Evolutionary conservation across 1,140 invertebrate genomes (phyloP), one percentile per base, ranked within the genome.

Genomic region (Anastatus disparis): DNA sequence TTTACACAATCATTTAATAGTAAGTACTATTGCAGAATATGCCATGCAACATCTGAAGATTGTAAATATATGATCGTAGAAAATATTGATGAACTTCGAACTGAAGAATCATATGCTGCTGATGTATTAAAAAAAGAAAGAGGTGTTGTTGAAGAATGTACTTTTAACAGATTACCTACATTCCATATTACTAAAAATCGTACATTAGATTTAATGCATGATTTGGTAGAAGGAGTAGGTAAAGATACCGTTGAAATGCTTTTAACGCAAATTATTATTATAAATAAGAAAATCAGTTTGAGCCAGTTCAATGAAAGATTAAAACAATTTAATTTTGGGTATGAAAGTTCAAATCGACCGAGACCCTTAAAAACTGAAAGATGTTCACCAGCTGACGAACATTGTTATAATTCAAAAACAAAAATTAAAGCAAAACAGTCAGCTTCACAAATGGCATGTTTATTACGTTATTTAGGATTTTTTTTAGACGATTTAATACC

Each of bases 401-500:
- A 35, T 35, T 6, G 31, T 6, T 10, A 35, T 6, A 35, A 35
- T 3, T 2, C 20, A 50, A 7, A 50, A 50, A 50, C 46, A 12
- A 58, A 40, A 40, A 12, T 58, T 22, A 58, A 40, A 58, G 2
- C 40, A 48, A 62, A 38, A 17, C 55, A 61, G 17, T 73, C 66
- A 13, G 66, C 66, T 22, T 22, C 72, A 2, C 52, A 73, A 63
- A 38, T 52, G 17, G 27, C 63, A 13, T 70, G 66, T 40, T 65
- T 70, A 12, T 42, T 61, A 3, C 44, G 61, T 17, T 64, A 73
- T 50, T 58, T 73, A 50, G 53, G 61, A 9, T 40, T 73, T 8
- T 61, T 73, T 15, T 59, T 73, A 46, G 55, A 61, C 9, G 50
- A 73, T 65, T 31, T 65, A 44, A 58, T 73, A n/a, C n/a, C n/a